Conservation (phyloP, 2,113 vertebrate species). For the Bubalus kerabau region DNA sequence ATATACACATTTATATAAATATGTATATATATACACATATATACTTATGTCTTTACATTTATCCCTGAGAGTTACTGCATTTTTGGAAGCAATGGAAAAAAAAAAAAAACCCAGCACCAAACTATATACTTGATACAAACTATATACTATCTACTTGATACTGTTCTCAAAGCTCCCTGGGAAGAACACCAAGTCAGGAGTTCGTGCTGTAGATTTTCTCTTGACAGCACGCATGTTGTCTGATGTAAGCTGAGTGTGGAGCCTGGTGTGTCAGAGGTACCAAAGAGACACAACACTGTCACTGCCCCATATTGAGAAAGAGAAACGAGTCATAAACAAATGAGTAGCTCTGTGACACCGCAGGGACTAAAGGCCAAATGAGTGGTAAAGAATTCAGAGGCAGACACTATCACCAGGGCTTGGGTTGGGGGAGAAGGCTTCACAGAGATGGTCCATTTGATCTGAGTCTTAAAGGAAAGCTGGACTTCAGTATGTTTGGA, state of each 20-base stretch:
- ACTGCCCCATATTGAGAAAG: not conserved
- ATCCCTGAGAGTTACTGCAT: not conserved
- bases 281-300: not conserved
- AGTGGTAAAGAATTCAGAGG: not conserved
- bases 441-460: not conserved
- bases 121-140: not conserved
- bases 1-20: no score
- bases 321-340: not conserved
- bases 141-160: not conserved
- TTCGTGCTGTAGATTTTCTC: not conserved
- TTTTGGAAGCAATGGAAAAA: not conserved
- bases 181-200: not conserved
- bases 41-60: not conserved
- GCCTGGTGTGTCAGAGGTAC: not conserved
- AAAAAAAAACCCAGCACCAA: not conserved
- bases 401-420: not conserved
- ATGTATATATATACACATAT: accelerated
- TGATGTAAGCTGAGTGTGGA: not conserved
- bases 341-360: not conserved
- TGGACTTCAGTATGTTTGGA: not conserved
- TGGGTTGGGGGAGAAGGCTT: not conserved
- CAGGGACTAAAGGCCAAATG: not conserved
- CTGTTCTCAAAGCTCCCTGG: not conserved
- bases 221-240: not conserved
- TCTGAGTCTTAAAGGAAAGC: not conserved